Conservation (phyloP, 2,888 invertebrate genomes). For the Drosophila birchii region DNA sequence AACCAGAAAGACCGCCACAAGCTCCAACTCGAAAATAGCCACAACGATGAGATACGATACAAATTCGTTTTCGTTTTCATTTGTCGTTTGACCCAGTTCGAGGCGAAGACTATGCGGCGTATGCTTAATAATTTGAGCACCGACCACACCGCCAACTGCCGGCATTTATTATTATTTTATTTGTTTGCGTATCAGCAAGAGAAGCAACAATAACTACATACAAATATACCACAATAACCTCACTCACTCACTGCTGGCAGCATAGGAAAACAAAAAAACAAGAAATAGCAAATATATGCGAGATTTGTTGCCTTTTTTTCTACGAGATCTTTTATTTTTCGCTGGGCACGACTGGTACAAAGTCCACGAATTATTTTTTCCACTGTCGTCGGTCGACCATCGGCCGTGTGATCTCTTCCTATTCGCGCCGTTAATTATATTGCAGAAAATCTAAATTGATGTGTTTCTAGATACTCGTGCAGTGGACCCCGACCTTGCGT, state of each 20-base stretch:
- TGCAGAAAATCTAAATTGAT: conserved; percentile 42
- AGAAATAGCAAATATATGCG: conserved; percentile 28
- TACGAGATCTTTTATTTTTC: conserved; percentile 33
- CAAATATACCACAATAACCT: conserved; percentile 6
- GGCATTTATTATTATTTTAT: conserved; percentile 71
- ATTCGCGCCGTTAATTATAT: conserved; percentile 33
- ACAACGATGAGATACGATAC: conserved; percentile 21
- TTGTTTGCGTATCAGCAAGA: conserved; percentile 43
- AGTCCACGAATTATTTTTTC: conserved; percentile 58
- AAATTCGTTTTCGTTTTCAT: conserved; percentile 52
- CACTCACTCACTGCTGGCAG: neutral
- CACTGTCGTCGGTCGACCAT: conserved; percentile 7
- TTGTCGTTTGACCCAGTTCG: conserved; percentile 61
- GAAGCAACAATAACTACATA: conserved; percentile 15
- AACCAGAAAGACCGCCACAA: conserved; percentile 24
- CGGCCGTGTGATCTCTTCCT: conserved; percentile 15
- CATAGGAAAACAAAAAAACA: conserved; percentile 15
- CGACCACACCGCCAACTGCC: conserved; percentile 55
- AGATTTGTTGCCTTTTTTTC: conserved; percentile 30
- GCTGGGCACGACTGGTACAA: conserved; percentile 60
- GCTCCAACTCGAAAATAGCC: conserved; percentile 31
- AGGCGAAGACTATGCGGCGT: conserved; percentile 53
- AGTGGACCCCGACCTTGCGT: conserved; percentile 20
- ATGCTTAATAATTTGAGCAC: conserved; percentile 61
- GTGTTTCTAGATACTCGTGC: conserved; percentile 33